Conservation (phyloP, 2,888 invertebrate genomes). For the Cheilosia variabilis region DNA sequence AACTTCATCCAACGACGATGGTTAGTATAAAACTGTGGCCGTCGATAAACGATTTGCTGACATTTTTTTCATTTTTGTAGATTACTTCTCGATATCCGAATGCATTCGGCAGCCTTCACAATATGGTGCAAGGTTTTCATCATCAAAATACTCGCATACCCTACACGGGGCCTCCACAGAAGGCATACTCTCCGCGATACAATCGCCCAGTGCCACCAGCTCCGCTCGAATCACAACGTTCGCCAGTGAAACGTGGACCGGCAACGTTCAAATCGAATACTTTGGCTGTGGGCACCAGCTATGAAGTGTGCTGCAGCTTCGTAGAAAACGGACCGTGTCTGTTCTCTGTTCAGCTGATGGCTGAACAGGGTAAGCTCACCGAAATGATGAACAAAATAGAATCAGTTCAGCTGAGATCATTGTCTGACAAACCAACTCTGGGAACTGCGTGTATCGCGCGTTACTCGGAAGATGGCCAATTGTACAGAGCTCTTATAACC, state of each 20-base stretch:
- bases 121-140: conserved; percentile 77
- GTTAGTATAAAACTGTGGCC: conserved; percentile 1
- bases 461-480: conserved; percentile 87
- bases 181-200: conserved; percentile 58
- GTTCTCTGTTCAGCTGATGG: conserved; percentile 90
- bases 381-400: conserved; percentile 90
- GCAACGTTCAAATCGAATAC: conserved; percentile 83
- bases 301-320: conserved; percentile 89
- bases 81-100: conserved; percentile 72
- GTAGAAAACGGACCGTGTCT: conserved; percentile 92
- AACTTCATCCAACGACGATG: conserved; percentile 45
- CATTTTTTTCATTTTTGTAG: conserved; percentile 1
- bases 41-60: not conserved
- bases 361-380: conserved; percentile 86
- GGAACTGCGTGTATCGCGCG: conserved; percentile 91
- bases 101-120: conserved; percentile 76
- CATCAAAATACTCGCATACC: conserved; percentile 77
- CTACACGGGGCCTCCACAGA: conserved; percentile 73
- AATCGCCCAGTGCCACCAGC: conserved; percentile 64
- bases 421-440: conserved; percentile 88
- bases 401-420: conserved; percentile 85
- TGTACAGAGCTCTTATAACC: conserved; percentile 91
- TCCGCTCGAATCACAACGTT: conserved; percentile 45
- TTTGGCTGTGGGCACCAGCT: conserved; percentile 85
- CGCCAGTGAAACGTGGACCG: conserved; percentile 71